phyloP scores from a whole-genome alignment of 2,888 invertebrate species.

The Meteorus colon region DNA sequence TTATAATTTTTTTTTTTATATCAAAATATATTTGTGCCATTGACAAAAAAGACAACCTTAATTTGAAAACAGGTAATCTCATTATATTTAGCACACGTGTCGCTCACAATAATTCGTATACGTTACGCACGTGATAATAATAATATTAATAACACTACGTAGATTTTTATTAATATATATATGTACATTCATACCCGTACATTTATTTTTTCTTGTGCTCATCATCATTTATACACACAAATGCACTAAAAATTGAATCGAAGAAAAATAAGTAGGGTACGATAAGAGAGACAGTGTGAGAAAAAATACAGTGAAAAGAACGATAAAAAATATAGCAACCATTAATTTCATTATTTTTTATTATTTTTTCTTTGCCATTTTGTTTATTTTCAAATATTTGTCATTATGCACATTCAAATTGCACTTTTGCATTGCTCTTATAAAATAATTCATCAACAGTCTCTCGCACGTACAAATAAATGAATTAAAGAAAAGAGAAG shows the following conservation, averaged over 20 bases:
- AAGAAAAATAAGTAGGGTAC: constrained; percentile 14
- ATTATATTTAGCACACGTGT: constrained; percentile 49
- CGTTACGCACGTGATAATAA: constrained; percentile 25
- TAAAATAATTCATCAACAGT: constrained; percentile 11
- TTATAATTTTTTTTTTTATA: constrained; percentile 61
- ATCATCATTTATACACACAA: constrained; percentile 21
- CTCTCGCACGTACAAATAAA: constrained; percentile 2
- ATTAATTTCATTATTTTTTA: too few species aligned
- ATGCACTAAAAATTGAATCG: background rate
- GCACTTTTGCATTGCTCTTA: background rate
- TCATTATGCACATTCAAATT: constrained; percentile 13
- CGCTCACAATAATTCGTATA: constrained; percentile 38
- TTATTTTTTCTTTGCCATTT: background rate
- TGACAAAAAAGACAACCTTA: constrained; percentile 70
- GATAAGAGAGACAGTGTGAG: background rate
- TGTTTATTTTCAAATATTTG: background rate
- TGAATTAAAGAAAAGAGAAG: background rate
- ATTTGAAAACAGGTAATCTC: constrained; percentile 58
- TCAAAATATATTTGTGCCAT: constrained; percentile 73
- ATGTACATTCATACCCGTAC: constrained; percentile 51
- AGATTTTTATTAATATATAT: background rate
- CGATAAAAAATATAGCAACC: background rate
- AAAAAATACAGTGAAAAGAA: background rate
- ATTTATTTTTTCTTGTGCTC: constrained; percentile 32
- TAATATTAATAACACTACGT: too few species aligned